Conservation (phyloP, 1,140 invertebrate genomes). For the Listronotus bonariensis region DNA sequence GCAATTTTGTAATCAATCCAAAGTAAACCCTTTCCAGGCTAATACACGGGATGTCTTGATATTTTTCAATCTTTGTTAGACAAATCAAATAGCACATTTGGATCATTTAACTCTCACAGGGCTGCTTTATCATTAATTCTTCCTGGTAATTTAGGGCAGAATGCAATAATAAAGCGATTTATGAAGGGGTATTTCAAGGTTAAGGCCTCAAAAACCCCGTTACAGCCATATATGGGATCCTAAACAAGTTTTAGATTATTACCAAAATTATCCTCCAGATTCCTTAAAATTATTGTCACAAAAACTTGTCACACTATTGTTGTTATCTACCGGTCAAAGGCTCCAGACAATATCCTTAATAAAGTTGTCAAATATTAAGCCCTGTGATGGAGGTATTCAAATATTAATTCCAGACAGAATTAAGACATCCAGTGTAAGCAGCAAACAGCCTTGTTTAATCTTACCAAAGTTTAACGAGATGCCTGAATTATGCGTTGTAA, state of each 20-base stretch:
- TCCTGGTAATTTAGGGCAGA: conserved; percentile 6
- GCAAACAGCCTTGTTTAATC: too few species aligned
- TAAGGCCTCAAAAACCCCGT: conserved; percentile 37
- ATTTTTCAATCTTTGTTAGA: too few species aligned
- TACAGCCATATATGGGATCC: conserved; percentile 46
- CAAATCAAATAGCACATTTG: neutral
- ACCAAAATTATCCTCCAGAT: neutral
- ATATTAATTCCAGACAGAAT: conserved; percentile 8
- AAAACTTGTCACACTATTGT: conserved; percentile 34
- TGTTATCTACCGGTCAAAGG: conserved; percentile 34
- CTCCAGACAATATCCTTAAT: conserved; percentile 19
- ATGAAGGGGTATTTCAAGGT: conserved; percentile 43
- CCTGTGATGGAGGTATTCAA: conserved; percentile 57
- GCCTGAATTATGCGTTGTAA: too few species aligned
- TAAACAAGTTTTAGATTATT: conserved; percentile 13
- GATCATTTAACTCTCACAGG: conserved; percentile 13
- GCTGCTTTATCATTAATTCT: conserved; percentile 18
- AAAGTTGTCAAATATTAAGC: conserved; percentile 1
- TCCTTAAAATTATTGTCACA: conserved; percentile 5
- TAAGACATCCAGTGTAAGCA: conserved; percentile 56
- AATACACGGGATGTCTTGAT: too few species aligned
- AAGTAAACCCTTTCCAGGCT: neutral
- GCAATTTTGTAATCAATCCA: conserved; percentile 7
- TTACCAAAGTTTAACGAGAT: too few species aligned
- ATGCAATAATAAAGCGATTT: conserved; percentile 30